These are phyloP conservation scores for Papilio polyxenes DNA, from an alignment of 1,140 invertebrate genomes.

Conservation along the genomic window DNA sequence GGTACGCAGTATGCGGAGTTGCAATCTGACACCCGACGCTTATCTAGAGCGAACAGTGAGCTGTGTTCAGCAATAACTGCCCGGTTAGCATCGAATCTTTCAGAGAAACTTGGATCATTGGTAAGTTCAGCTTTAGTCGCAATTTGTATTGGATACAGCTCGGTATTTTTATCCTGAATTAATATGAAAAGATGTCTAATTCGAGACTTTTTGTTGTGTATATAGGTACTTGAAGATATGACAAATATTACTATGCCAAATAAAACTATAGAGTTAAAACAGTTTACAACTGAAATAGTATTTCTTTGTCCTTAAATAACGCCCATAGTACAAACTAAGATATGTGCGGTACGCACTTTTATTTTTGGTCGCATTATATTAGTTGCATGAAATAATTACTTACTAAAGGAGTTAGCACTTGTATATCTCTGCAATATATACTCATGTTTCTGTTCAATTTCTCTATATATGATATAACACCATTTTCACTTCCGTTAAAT, in stretches of 20 bases:
- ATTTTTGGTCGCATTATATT: not conserved
- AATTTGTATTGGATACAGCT: slow-evolving; percentile 35
- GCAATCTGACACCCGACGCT: slow-evolving; percentile 4
- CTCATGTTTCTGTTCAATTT: slow-evolving; percentile 3
- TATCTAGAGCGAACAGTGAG: not conserved
- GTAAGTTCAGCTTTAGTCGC: not conserved
- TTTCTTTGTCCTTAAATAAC: no score
- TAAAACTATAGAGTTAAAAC: no score
- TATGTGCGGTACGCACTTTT: not conserved
- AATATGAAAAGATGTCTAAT: not conserved
- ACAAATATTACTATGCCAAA: no score
- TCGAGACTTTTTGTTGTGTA: not conserved
- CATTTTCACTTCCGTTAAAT: slow-evolving; percentile 39
- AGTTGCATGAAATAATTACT: not conserved
- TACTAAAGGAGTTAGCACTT: slow-evolving; percentile 49
- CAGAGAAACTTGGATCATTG: not conserved
- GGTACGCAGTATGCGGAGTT: slow-evolving; percentile 28
- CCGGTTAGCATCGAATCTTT: slow-evolving; percentile 5
- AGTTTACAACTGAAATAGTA: no score
- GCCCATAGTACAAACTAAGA: no score
- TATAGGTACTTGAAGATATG: no score
- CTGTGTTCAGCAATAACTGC: slow-evolving; percentile 1
- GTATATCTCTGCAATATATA: slow-evolving; percentile 31
- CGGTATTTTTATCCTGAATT: slow-evolving; percentile 32
- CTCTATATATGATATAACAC: slow-evolving; percentile 22